These are phyloP conservation scores for Chaetodon trifascialis DNA, from an alignment of 2,113 vertebrate genomes.

Conservation along the genomic window DNA sequence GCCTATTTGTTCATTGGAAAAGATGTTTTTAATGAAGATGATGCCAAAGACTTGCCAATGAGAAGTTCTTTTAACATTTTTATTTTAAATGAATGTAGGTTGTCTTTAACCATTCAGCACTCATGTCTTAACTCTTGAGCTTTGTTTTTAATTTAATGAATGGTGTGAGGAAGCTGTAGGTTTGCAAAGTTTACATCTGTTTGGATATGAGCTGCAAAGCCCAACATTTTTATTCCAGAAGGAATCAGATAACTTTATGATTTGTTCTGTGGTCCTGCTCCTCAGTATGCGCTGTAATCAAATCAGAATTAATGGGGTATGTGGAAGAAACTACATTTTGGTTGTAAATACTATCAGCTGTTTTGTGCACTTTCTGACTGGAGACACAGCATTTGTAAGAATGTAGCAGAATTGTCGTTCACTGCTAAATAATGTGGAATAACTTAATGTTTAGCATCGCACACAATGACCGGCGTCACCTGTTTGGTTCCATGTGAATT, in stretches of 20 bases:
- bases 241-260: background rate
- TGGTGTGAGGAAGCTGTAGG: slow-evolving; percentile 9
- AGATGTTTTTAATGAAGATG: slow-evolving; percentile 34
- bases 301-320: background rate
- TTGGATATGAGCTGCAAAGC: slow-evolving; percentile 32
- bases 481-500: slow-evolving; percentile 21
- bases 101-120: slow-evolving; percentile 40
- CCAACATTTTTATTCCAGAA: background rate
- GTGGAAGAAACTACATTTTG: slow-evolving; percentile 3
- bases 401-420: background rate
- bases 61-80: slow-evolving; percentile 31
- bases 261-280: slow-evolving; percentile 2
- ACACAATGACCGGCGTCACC: background rate
- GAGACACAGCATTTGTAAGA: background rate
- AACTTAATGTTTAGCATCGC: slow-evolving; percentile 3
- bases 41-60: slow-evolving; percentile 17
- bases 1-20: slow-evolving; percentile 32
- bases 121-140: slow-evolving; percentile 10
- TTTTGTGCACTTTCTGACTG: background rate
- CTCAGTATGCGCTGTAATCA: background rate
- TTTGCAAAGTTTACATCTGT: slow-evolving; percentile 23
- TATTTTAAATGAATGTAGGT: slow-evolving; percentile 45
- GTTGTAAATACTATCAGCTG: slow-evolving; percentile 17
- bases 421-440: slow-evolving; percentile 1
- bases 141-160: slow-evolving; percentile 49